A percentile compares a stretch with the other conserved stretches of the same genome.
These are phyloP conservation scores for Furcula furcula DNA, from an alignment of 2,888 invertebrate genomes.

Conservation along the genomic window DNA sequence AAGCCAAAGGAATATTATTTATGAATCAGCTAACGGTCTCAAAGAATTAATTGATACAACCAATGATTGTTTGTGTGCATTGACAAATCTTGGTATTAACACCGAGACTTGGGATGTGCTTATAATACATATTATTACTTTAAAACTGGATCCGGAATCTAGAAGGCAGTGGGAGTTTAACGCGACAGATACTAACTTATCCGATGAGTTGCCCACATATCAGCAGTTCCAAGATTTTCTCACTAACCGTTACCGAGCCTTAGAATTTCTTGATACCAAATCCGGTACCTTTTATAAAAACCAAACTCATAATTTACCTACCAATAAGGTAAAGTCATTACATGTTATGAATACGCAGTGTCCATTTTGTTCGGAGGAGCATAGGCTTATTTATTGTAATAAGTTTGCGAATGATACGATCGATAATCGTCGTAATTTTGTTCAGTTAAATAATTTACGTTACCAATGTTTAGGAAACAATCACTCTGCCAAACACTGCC, in stretches of 20 bases:
- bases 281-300: not conserved
- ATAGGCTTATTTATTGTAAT: not conserved
- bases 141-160: constrained; percentile 1
- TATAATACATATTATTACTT: not conserved
- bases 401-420: not conserved
- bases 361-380: not conserved
- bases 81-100: not conserved
- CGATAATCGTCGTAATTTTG: constrained; percentile 1
- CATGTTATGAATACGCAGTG: not conserved
- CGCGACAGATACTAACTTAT: not conserved
- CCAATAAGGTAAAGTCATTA: not conserved
- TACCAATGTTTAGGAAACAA: constrained; percentile 2
- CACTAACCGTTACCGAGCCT: constrained; percentile 1
- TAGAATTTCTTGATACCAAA: constrained; percentile 3
- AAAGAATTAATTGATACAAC: constrained; percentile 4
- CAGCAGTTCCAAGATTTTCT: constrained; percentile 3
- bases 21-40: not conserved
- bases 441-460: not conserved
- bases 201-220: constrained; percentile 3
- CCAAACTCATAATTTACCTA: not conserved
- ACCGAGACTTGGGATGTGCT: not conserved
- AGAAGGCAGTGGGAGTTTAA: constrained; percentile 2
- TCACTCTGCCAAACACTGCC: not conserved
- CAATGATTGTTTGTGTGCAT: constrained; percentile 1
- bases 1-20: not conserved